Conservation (phyloP, 2,797 vertebrate species). For the Oreochromis mossambicus region DNA sequence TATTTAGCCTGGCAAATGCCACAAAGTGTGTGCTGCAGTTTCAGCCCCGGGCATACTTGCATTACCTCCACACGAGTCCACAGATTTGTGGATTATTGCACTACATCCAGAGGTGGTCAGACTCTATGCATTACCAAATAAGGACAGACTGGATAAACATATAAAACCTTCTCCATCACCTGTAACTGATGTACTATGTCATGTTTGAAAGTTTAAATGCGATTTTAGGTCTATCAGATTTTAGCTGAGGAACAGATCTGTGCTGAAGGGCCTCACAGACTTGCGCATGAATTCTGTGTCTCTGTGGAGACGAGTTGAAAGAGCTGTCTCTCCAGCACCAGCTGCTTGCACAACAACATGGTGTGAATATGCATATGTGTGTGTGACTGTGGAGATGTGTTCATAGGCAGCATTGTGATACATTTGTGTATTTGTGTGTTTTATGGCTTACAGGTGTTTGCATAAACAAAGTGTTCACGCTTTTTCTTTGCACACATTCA, state of each 20-base stretch:
- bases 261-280: background rate
- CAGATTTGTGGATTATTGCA: background rate
- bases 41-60: background rate
- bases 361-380: background rate
- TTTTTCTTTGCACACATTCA: background rate
- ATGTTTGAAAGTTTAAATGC: background rate
- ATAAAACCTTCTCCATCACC: background rate
- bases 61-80: background rate
- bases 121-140: background rate
- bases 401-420: background rate
- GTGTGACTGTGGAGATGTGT: background rate
- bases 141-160: background rate
- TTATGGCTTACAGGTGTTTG: background rate
- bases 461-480: background rate
- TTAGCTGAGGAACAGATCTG: slow-evolving; percentile 7
- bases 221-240: background rate
- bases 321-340: slow-evolving; percentile 9
- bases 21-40: background rate
- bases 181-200: background rate
- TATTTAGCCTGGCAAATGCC: background rate
- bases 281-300: background rate
- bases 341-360: background rate
- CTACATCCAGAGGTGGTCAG: background rate
- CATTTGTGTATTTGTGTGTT: background rate
- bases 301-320: slow-evolving; percentile 25